Base-by-base conservation (phyloP, 2,113 vertebrate genomes). In the Platysternon megacephalum region DNA sequence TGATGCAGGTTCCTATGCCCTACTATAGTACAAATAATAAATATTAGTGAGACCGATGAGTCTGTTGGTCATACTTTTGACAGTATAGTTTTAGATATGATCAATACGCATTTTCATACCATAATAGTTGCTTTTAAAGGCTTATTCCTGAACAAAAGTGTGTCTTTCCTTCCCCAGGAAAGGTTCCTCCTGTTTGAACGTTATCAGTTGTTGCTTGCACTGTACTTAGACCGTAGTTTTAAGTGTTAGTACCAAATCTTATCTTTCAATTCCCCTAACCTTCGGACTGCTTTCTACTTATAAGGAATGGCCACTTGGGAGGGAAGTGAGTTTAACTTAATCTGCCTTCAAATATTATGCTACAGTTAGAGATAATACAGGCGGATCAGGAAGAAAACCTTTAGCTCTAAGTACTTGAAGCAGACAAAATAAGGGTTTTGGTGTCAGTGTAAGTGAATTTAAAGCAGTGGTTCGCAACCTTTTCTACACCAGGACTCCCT, bases 191-290 rank as follows among this genome's bases (percentile, higher is more conserved):
- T 79, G 0, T 17, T 87, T 68, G 86, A 90, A 84, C 6, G 0
- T 44, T 95, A 80, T 91, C 39, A 79, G 29, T 82, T 94, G 81
- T 84, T 94, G 44, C 53, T 94, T 80, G 46, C 12, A 49, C 11
- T 39, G 61, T 87, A 91, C 14, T 92, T 87, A 85, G 91, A 95
- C 89, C 12, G 32, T 5, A 49, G 17, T n/a, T 93, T 10, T 81
- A 86, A 96, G 92, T 72, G 46, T 55, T 28, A 94, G 51, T 29
- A 89, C 24, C 86, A 96, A 95, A 88, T 91, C 85, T 96, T 83
- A 76, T 5, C 84, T 83, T 91, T 83, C 61, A 95, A 51, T 94
- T 95, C 32, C 83, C 79, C 89, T 94, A 90, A 91, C 29, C 68
- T 92, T 80, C 35, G 35, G 51, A 58, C 91, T 82, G 49, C 91